Conservation (phyloP, 2,888 invertebrate species). For the Helicoverpa assulta region DNA sequence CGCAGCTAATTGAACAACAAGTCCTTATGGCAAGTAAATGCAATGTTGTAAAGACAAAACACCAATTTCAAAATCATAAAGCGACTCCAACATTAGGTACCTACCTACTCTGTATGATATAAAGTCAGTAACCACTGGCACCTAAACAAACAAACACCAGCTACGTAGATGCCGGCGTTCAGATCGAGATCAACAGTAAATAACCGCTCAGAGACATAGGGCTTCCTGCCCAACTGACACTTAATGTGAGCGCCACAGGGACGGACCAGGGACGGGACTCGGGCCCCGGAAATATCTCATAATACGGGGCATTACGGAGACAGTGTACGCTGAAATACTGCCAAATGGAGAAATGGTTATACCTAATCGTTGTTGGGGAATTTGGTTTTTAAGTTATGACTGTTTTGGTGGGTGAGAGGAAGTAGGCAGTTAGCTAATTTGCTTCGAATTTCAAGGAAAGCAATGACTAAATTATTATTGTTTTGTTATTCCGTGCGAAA, state of each 20-base stretch:
- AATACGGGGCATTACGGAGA: slow-evolving; percentile 38
- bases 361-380: slow-evolving; percentile 33
- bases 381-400: slow-evolving; percentile 33
- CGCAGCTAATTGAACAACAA: no score
- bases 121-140: slow-evolving; percentile 32
- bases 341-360: slow-evolving; percentile 31
- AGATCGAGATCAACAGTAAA: slow-evolving; percentile 87
- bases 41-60: no score
- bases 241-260: slow-evolving; percentile 72
- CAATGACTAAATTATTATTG: no score
- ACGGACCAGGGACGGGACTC: slow-evolving; percentile 38
- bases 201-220: slow-evolving; percentile 84
- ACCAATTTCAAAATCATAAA: neutral
- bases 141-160: slow-evolving; percentile 68
- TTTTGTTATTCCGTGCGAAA: no score
- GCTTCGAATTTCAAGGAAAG: no score
- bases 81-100: neutral
- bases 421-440: no score
- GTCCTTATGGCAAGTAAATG: no score
- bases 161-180: slow-evolving; percentile 67
- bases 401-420: no score
- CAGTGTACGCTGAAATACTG: slow-evolving; percentile 31
- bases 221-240: slow-evolving; percentile 85
- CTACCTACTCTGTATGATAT: slow-evolving; percentile 33
- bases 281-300: slow-evolving; percentile 48